Conservation (phyloP, 2,113 vertebrate genomes). For the Burhinus oedicnemus region DNA sequence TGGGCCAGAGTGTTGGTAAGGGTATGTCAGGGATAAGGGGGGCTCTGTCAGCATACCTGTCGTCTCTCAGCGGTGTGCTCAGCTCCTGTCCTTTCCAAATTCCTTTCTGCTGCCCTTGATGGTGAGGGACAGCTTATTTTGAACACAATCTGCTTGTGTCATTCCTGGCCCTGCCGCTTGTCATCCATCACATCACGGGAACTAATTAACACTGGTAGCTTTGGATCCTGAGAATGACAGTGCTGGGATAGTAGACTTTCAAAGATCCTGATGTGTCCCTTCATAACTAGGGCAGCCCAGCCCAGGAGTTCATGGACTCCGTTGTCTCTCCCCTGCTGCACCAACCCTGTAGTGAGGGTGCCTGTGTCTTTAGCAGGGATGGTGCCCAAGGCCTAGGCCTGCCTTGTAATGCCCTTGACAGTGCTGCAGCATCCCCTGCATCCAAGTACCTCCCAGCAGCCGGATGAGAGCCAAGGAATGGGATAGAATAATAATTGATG, state of each 20-base stretch:
- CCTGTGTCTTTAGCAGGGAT: neutral
- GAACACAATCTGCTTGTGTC: slow-evolving; percentile 36
- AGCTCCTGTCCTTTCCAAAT: slow-evolving; percentile 25
- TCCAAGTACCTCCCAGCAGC: slow-evolving; percentile 52
- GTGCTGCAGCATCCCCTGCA: slow-evolving; percentile 55
- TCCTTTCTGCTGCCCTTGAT: slow-evolving; percentile 41
- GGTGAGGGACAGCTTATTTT: slow-evolving; percentile 18
- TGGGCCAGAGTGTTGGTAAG: neutral
- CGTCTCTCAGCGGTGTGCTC: neutral
- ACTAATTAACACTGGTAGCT: slow-evolving; percentile 48
- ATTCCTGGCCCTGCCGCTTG: slow-evolving; percentile 26
- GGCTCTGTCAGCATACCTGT: neutral
- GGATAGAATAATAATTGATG: slow-evolving; percentile 62
- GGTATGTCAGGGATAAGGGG: neutral
- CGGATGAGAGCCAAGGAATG: slow-evolving; percentile 41
- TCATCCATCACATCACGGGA: slow-evolving; percentile 36
- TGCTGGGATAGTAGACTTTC: slow-evolving; percentile 1
- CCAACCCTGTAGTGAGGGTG: neutral
- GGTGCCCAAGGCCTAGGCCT: neutral
- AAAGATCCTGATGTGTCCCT: neutral
- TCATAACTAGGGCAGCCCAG: neutral
- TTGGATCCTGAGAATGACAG: neutral
- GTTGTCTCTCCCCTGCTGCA: neutral
- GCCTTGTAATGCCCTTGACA: slow-evolving; percentile 57
- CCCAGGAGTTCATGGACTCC: neutral